These are phyloP conservation scores for Petrosia ficiformis DNA, from an alignment of 37 sponge, comb jelly and placozoan genomes.

Conservation along the genomic window DNA sequence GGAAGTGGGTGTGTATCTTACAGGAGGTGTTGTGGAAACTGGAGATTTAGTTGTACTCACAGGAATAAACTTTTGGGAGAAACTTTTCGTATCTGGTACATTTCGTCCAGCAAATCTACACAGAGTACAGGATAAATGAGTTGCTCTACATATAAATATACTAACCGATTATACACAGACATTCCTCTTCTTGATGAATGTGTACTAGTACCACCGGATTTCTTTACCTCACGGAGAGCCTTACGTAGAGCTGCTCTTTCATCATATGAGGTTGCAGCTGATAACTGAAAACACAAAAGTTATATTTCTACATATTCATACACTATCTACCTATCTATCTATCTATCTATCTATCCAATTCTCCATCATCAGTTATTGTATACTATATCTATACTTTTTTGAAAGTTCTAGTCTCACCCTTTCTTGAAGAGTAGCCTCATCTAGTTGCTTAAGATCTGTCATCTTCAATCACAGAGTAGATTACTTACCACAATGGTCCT, in stretches of 20 bases:
- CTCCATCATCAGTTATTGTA: neutral
- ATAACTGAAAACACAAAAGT: constrained; percentile 57
- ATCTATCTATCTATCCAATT: no score
- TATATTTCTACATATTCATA: neutral
- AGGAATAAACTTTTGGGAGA: neutral
- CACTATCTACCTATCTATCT: no score
- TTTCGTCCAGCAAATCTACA: constrained; percentile 22
- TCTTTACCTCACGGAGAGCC: constrained; percentile 53
- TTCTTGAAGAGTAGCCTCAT: constrained; percentile 45
- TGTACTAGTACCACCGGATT: constrained; percentile 22
- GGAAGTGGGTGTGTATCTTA: neutral
- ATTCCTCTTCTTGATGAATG: constrained; percentile 8
- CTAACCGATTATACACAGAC: constrained; percentile 64
- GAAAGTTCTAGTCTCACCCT: constrained; percentile 43
- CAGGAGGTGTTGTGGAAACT: constrained; percentile 6
- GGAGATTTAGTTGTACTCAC: neutral
- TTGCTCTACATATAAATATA: no score
- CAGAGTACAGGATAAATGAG: no score
- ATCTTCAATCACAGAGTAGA: no score
- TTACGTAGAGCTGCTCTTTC: constrained; percentile 65
- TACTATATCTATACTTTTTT: neutral
- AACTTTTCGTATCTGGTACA: neutral
- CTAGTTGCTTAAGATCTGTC: no score
- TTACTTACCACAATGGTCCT: no score
- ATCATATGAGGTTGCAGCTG: constrained; percentile 58